phyloP scores from a whole-genome alignment of 1,140 invertebrate species.

The Orius laevigatus region DNA sequence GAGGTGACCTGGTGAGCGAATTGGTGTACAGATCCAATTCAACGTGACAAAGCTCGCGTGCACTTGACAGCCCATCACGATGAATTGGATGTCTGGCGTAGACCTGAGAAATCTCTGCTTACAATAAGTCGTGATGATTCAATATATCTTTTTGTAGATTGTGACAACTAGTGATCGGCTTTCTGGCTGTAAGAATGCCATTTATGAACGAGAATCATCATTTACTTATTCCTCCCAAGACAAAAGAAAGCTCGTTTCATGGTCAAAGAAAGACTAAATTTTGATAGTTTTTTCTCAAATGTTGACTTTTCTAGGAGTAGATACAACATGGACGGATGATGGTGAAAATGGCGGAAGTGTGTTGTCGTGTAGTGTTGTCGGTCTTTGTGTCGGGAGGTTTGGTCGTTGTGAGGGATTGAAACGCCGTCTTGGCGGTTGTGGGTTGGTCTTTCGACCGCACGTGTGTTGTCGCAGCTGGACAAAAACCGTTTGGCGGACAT shows the following conservation, averaged over 20 bases:
- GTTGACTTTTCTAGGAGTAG: conserved; percentile 52
- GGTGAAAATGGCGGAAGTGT: conserved; percentile 90
- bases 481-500: conserved; percentile 71
- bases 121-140: not conserved
- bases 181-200: conserved; percentile 84
- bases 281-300: not conserved
- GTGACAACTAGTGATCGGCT: conserved; percentile 89
- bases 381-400: conserved; percentile 49
- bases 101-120: not conserved
- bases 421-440: conserved; percentile 81
- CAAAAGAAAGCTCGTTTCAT: conserved; percentile 51
- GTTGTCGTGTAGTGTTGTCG: conserved; percentile 58
- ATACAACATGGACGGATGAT: conserved; percentile 95
- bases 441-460: conserved; percentile 25
- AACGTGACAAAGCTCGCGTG: too few relatives aligned
- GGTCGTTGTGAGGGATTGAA: conserved; percentile 92
- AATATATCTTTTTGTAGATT: conserved; percentile 45
- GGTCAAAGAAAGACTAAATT: conserved; percentile 27
- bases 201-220: conserved; percentile 64
- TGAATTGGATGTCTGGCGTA: too few relatives aligned
- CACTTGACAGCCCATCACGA: too few relatives aligned
- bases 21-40: too few relatives aligned
- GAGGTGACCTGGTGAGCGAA: too few relatives aligned
- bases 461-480: conserved; percentile 89
- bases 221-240: conserved; percentile 38